These are phyloP conservation scores for Zalophus californianus DNA, from an alignment of 2,797 vertebrate genomes.

Conservation along the genomic window DNA sequence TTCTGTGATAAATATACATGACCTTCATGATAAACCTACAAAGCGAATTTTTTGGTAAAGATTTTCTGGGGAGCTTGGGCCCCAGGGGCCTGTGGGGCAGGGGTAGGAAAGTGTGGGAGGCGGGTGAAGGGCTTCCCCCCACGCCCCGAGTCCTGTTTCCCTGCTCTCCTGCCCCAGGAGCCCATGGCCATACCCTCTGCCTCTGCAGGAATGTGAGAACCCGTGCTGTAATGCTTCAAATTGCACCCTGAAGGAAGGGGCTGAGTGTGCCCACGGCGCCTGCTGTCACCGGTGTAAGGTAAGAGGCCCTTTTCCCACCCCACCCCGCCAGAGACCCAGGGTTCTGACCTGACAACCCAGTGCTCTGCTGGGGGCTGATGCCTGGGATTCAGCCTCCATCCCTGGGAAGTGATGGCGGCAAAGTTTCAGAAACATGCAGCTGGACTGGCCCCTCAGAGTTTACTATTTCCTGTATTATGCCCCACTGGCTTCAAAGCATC, in stretches of 20 bases:
- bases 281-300: constrained; percentile 98
- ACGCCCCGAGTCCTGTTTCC: background rate
- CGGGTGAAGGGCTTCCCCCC: background rate
- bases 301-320: background rate
- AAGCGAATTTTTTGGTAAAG: background rate
- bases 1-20: background rate
- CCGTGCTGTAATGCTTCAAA: constrained; percentile 96
- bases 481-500: background rate
- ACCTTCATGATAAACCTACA: background rate
- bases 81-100: fast-evolving
- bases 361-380: fast-evolving
- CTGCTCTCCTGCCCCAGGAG: background rate
- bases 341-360: fast-evolving
- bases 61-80: background rate
- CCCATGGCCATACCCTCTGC: background rate
- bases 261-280: constrained; percentile 96
- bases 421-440: background rate
- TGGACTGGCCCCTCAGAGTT: background rate
- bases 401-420: background rate
- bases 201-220: constrained; percentile 94
- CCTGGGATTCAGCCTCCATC: background rate
- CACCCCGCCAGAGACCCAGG: background rate
- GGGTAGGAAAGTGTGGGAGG: background rate
- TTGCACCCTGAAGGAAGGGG: constrained; percentile 94
- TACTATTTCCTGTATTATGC: background rate